Conservation (phyloP, 1,140 invertebrate genomes). For the Drosophila arizonae region DNA sequence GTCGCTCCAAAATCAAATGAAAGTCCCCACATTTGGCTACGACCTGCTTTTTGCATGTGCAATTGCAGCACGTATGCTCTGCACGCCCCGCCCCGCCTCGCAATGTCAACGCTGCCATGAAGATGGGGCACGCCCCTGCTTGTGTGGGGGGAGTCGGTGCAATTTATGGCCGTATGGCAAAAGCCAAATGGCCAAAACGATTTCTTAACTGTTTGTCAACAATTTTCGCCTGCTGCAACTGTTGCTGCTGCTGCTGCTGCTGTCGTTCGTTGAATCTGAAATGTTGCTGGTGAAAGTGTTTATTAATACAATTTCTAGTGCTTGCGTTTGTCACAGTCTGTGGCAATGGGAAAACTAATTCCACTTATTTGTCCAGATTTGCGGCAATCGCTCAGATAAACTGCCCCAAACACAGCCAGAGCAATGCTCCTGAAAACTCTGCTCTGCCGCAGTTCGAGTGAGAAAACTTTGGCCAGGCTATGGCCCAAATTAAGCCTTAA, state of each 20-base stretch:
- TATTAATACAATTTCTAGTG: slow-evolving; percentile 73
- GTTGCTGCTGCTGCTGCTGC: slow-evolving; percentile 40
- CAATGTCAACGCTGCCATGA: slow-evolving; percentile 49
- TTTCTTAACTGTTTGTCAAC: slow-evolving; percentile 61
- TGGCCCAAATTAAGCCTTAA: slow-evolving; percentile 30
- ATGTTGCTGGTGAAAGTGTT: slow-evolving; percentile 72
- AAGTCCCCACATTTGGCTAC: slow-evolving; percentile 52
- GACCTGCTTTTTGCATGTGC: slow-evolving; percentile 73
- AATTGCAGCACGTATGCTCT: slow-evolving; percentile 59
- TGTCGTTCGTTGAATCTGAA: slow-evolving; percentile 60
- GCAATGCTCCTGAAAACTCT: slow-evolving; percentile 9
- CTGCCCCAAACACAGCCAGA: neutral
- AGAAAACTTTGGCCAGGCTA: slow-evolving; percentile 25
- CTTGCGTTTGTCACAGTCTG: slow-evolving; percentile 34
- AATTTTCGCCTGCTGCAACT: slow-evolving; percentile 35
- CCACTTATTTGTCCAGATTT: slow-evolving; percentile 30
- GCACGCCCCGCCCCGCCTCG: neutral
- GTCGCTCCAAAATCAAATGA: slow-evolving; percentile 78
- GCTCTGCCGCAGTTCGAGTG: neutral
- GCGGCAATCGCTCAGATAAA: neutral
- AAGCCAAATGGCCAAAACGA: slow-evolving; percentile 57
- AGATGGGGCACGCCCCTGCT: slow-evolving; percentile 51
- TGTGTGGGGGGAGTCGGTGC: slow-evolving; percentile 7
- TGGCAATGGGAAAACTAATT: slow-evolving; percentile 52
- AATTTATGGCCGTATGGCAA: slow-evolving; percentile 72